A percentile compares a stretch with the other conserved stretches of the same genome.
phyloP scores from a whole-genome alignment of 2,888 invertebrate species.

The Drosophila eohydei region DNA sequence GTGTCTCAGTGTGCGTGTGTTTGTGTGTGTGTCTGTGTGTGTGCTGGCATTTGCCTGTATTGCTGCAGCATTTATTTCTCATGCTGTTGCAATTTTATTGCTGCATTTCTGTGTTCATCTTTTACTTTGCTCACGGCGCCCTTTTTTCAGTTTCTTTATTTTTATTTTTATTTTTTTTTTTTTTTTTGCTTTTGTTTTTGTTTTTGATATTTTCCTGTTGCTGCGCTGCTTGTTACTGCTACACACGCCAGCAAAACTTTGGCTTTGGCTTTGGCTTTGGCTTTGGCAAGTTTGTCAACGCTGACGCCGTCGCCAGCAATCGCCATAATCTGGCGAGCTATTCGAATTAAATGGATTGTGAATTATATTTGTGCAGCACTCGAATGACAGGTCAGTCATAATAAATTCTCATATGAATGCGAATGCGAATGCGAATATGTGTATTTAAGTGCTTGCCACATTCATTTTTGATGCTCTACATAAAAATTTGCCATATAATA shows the following conservation, averaged over 20 bases:
- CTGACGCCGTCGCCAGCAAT: slow-evolving; percentile 32
- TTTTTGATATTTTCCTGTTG: slow-evolving; percentile 9
- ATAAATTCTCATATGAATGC: slow-evolving; percentile 30
- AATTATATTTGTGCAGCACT: slow-evolving; percentile 55
- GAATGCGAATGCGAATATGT: slow-evolving; percentile 20
- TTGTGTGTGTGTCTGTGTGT: not conserved
- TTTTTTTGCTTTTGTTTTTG: too few relatives aligned
- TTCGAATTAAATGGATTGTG: slow-evolving; percentile 71
- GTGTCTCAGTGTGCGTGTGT: not conserved
- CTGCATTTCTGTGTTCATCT: slow-evolving; percentile 43
- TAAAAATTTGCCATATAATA: not conserved
- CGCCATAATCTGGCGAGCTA: slow-evolving; percentile 41
- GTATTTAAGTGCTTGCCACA: slow-evolving; percentile 34
- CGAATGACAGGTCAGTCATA: slow-evolving; percentile 35
- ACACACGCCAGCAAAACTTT: slow-evolving; percentile 57
- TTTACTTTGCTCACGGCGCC: slow-evolving; percentile 30
- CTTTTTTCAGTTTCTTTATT: slow-evolving; percentile 28
- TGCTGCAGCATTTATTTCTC: slow-evolving; percentile 45
- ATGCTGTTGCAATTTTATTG: slow-evolving; percentile 54
- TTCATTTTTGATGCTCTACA: slow-evolving; percentile 34
- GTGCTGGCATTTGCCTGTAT: slow-evolving; percentile 13
- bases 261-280: not conserved
- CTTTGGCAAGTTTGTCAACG: slow-evolving; percentile 41
- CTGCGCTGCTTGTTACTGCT: slow-evolving; percentile 3
- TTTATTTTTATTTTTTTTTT: too few relatives aligned